Conservation (phyloP, 2,888 invertebrate genomes). For the Synergus umbraculus region DNA sequence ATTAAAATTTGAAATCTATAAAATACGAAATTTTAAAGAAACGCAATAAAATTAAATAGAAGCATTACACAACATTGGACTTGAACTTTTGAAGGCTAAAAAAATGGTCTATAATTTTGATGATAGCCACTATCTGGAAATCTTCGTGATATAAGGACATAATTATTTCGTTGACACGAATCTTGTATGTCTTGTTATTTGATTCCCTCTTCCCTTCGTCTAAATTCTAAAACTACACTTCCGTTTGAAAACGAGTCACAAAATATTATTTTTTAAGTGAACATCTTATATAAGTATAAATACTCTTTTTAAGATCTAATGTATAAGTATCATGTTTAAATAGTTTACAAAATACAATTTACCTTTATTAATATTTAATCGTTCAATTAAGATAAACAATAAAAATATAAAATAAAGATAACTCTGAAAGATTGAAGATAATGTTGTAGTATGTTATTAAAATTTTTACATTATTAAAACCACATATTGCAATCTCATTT, state of each 20-base stretch:
- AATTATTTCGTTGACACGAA: conserved; percentile 19
- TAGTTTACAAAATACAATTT: no score
- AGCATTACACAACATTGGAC: conserved; percentile 25
- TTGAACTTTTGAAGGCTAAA: conserved; percentile 31
- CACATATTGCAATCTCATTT: background rate
- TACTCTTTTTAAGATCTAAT: no score
- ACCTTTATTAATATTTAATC: background rate
- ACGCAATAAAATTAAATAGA: background rate
- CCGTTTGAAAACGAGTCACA: background rate
- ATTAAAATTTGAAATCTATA: background rate
- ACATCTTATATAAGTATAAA: background rate
- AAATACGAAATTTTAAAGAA: background rate
- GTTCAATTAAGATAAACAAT: background rate
- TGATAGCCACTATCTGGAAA: conserved; percentile 18
- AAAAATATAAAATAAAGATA: no score
- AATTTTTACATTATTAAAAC: no score
- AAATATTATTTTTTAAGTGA: background rate
- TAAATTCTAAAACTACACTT: background rate
- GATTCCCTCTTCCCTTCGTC: background rate
- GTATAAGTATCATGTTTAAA: no score
- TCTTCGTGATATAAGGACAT: conserved; percentile 20
- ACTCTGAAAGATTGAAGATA: no score
- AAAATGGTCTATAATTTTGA: conserved; percentile 35
- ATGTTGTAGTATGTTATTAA: no score
- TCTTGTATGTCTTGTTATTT: background rate